Base-by-base conservation (phyloP, 2,888 invertebrate species). In the Frankliniella intonsa region DNA sequence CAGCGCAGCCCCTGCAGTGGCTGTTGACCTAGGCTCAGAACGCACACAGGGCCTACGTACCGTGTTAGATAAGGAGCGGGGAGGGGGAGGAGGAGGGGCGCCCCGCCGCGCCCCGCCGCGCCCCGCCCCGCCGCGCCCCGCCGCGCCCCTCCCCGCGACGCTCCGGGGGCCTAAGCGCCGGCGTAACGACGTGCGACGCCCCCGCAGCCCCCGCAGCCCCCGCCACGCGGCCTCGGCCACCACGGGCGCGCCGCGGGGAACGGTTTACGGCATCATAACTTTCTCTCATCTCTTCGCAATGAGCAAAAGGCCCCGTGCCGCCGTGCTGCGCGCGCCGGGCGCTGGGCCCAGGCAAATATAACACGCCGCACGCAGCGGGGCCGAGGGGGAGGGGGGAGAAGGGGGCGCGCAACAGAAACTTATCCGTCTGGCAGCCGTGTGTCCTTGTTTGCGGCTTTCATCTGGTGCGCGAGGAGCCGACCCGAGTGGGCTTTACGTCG, bases 261-360 rank as follows among this genome's bases (percentile, higher is more conserved):
- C 25, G 69, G 12, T 76, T 76, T 76, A 76, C 69, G 69, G 69
- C 69, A 3, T 76, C 69, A 25, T 76, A 76, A 76, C 69, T 76
- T 76, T 76, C 69, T 22, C 69, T 25, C 69, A 76, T 76, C 69
- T 76, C 69, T 76, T 22, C 25, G 69, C 69, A 76, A 76, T 76
- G 69, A 76, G 69, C 69, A 25, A 62, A 62, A n/a, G 38, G 38
- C 5, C 38, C 38, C 38, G 38, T 38, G 38, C 38, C 38, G 38
- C 38, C 38, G 38, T 38, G 38, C 38, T 38, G 38, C 38, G 38
- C 38, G 62, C 62, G 62, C 19, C 62, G 11, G 7, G 17, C 62
- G 17, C 62, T 38, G 38, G 38, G 38, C 38, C 38, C 38, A 38
- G n/a, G n/a, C n/a, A n/a, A n/a, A n/a, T n/a, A n/a, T n/a, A n/a